phyloP scores from a whole-genome alignment of 2,888 invertebrate species.

The Marasmarcha lunaedactyla region DNA sequence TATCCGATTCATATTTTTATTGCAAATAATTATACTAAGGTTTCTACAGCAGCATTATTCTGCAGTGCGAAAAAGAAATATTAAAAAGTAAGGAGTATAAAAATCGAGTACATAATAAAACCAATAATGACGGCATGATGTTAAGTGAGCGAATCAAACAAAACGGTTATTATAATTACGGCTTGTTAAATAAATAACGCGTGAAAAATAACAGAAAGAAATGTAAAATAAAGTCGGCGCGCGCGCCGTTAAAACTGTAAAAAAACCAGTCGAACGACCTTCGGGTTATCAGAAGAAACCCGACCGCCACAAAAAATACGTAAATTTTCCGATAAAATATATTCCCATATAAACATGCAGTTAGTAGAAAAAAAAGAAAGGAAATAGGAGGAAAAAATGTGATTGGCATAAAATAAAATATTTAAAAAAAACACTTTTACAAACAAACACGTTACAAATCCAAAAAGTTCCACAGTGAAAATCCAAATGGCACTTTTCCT shows the following conservation, averaged over 20 bases:
- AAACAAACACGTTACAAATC: too few species aligned
- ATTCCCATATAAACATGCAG: slow-evolving; percentile 31
- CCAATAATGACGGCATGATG: too few species aligned
- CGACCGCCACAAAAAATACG: slow-evolving; percentile 28
- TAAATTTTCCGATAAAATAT: slow-evolving; percentile 27
- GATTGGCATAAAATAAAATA: slow-evolving; percentile 62
- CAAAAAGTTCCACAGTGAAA: slow-evolving; percentile 52
- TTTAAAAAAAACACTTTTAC: too few species aligned
- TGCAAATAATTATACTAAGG: too few species aligned
- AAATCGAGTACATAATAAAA: too few species aligned
- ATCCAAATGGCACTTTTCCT: slow-evolving; percentile 22
- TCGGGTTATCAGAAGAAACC: slow-evolving; percentile 54
- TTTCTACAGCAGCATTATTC: too few species aligned
- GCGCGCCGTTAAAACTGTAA: slow-evolving; percentile 64
- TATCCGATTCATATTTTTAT: too few species aligned
- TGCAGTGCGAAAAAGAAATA: too few species aligned
- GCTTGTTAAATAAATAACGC: slow-evolving; percentile 3
- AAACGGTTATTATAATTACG: slow-evolving; percentile 1
- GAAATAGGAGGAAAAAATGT: slow-evolving; percentile 48
- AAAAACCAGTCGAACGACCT: slow-evolving; percentile 59
- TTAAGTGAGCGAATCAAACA: background rate
- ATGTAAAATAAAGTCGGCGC: slow-evolving; percentile 29
- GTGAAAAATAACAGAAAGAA: slow-evolving; percentile 28
- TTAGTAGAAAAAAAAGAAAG: slow-evolving; percentile 34
- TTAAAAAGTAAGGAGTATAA: too few species aligned